These are phyloP conservation scores for Drosophila punjabiensis DNA, from an alignment of 1,140 invertebrate species.

Conservation along the genomic window DNA sequence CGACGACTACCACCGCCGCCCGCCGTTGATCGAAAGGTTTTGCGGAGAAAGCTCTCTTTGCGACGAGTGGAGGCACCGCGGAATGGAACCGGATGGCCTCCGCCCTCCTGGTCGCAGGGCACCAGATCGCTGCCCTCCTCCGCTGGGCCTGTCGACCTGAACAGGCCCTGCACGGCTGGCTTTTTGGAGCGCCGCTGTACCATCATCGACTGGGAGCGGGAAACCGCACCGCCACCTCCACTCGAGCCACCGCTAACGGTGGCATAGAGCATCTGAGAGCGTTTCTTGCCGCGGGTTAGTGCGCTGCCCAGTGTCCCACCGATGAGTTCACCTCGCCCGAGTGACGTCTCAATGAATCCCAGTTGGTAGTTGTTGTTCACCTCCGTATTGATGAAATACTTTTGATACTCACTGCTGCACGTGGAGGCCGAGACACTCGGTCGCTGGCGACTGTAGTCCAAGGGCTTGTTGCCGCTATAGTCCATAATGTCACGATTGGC, in stretches of 20 bases:
- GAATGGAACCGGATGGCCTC: slow-evolving; percentile 15
- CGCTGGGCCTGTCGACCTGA: slow-evolving; percentile 9
- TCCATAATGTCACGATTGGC: slow-evolving; percentile 96
- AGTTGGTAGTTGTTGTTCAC: slow-evolving; percentile 72
- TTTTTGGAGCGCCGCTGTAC: slow-evolving; percentile 63
- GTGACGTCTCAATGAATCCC: slow-evolving; percentile 43
- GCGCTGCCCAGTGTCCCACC: slow-evolving; percentile 76
- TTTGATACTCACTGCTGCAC: slow-evolving; percentile 91
- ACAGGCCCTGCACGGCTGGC: slow-evolving; percentile 44
- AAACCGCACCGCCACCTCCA: slow-evolving; percentile 52
- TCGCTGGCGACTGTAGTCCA: slow-evolving; percentile 91
- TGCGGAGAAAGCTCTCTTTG: slow-evolving; percentile 84
- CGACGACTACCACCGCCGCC: slow-evolving; percentile 57
- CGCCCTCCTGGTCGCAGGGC: slow-evolving; percentile 29
- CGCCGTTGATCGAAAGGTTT: slow-evolving; percentile 77
- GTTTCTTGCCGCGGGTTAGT: slow-evolving; percentile 77
- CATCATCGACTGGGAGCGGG: slow-evolving; percentile 69
- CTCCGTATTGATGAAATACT: slow-evolving; percentile 68
- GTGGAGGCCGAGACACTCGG: slow-evolving; percentile 90
- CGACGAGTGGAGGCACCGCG: slow-evolving; percentile 52
- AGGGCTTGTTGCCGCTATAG: slow-evolving; percentile 95
- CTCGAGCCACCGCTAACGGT: slow-evolving; percentile 55
- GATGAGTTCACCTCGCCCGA: slow-evolving; percentile 37
- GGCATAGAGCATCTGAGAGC: slow-evolving; percentile 68
- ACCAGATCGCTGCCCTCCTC: slow-evolving; percentile 41